phyloP scores from a whole-genome alignment of 2,113 vertebrate species.

The Pyrgilauda ruficollis region DNA sequence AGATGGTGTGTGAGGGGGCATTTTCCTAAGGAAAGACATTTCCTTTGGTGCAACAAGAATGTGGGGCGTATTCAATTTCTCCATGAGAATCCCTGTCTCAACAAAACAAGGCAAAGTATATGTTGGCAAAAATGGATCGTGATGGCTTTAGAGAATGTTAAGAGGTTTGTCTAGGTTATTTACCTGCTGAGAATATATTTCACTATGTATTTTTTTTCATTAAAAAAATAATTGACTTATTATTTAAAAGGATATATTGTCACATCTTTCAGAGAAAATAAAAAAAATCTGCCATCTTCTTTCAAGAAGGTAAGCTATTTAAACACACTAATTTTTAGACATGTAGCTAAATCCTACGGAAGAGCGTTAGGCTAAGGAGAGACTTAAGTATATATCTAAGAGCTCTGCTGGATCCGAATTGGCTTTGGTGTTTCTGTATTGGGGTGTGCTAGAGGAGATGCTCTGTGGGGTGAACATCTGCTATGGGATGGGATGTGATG shows the following conservation, averaged over 20 bases:
- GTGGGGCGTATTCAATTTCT: neutral
- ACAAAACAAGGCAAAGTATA: constrained; percentile 38
- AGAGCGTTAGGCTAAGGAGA: neutral
- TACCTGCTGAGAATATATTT: constrained; percentile 28
- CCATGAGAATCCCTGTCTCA: constrained; percentile 20
- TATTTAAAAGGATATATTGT: neutral
- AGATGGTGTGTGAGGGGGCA: constrained; percentile 22
- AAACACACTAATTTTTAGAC: neutral
- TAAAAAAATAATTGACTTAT: neutral
- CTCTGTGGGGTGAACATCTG: neutral
- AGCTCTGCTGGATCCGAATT: neutral
- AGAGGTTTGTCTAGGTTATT: constrained; percentile 29
- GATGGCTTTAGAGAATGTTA: constrained; percentile 14
- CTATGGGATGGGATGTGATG: neutral
- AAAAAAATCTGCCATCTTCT: neutral
- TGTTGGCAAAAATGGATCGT: neutral
- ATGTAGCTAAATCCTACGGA: neutral
- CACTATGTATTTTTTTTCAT: neutral
- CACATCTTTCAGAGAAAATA: neutral
- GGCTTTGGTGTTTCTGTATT: neutral
- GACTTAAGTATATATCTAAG: neutral
- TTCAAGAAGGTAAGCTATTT: neutral
- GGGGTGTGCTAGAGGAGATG: neutral
- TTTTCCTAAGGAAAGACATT: constrained; percentile 8
- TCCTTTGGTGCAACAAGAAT: neutral